Evolutionary conservation across 2,113 vertebrate genomes (phyloP).

Genomic region (Neodontobutis hainanensis): DNA sequence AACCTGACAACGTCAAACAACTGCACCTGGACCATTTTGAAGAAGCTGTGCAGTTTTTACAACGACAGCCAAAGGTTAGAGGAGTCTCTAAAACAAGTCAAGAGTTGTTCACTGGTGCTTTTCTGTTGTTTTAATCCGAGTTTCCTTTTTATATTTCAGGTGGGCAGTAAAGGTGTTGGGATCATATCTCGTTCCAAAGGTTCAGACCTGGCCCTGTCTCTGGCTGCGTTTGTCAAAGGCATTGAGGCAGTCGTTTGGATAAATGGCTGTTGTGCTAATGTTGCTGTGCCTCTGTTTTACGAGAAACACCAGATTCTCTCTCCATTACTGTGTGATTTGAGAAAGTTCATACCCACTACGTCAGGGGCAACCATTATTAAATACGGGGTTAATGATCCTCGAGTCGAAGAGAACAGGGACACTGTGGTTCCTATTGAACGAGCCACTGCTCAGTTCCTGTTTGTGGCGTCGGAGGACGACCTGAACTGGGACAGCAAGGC

Average conservation of each 20-base stretch:
- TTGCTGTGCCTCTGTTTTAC: constrained; percentile 14
- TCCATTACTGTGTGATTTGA: fast-evolving
- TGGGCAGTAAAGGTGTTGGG: constrained; percentile 46
- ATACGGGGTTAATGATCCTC: not conserved
- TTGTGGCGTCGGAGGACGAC: constrained; percentile 75
- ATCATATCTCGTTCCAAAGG: constrained; percentile 45
- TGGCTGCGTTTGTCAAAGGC: constrained; percentile 30
- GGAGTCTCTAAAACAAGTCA: no score
- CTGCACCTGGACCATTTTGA: constrained; percentile 60
- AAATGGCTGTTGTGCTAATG: constrained; percentile 60
- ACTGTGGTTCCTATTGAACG: constrained; percentile 76
- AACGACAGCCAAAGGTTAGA: constrained; percentile 32
- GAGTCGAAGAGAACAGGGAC: constrained; percentile 60
- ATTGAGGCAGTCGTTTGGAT: constrained; percentile 61
- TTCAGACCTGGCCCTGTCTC: constrained; percentile 46
- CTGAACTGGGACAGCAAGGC: constrained; percentile 75
- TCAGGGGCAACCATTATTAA: no score
- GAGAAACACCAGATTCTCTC: constrained; percentile 32
- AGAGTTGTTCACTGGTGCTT: no score
- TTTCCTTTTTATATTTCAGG: constrained; percentile 23
- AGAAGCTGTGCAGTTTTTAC: constrained; percentile 42
- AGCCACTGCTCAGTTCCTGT: constrained; percentile 74
- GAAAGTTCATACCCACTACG: no score
- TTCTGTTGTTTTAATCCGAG: not conserved
- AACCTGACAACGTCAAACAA: not conserved